These are phyloP conservation scores for Nannoperca obscura DNA, from an alignment of 2,797 vertebrate genomes.

Conservation along the genomic window DNA sequence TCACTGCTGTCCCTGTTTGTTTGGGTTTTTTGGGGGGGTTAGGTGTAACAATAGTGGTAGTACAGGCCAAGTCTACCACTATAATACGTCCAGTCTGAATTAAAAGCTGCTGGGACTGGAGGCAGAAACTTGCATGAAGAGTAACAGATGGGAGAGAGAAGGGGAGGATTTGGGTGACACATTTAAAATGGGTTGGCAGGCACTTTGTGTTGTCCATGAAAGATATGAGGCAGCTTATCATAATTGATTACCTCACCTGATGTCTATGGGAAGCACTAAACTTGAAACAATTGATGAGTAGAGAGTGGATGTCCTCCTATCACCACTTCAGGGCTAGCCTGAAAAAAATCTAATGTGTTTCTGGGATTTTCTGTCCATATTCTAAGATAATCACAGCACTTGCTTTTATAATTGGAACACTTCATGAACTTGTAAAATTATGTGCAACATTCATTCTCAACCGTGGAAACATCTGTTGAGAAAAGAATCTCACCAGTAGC, in stretches of 20 bases:
- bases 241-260: constrained; percentile 30
- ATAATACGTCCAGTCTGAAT: constrained; percentile 51
- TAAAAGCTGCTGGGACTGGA: constrained; percentile 31
- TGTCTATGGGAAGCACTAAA: background rate
- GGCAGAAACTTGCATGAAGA: background rate
- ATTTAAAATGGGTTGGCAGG: constrained; percentile 5
- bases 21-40: constrained; percentile 23
- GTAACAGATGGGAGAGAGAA: constrained; percentile 12
- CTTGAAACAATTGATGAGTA: background rate
- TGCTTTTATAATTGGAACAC: background rate
- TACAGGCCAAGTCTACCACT: constrained; percentile 53
- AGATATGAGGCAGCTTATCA: constrained; percentile 31
- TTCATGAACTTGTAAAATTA: background rate
- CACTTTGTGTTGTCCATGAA: constrained; percentile 18
- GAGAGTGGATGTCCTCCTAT: background rate
- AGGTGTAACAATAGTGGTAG: constrained; percentile 34
- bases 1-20: constrained; percentile 33
- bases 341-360: background rate
- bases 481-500: background rate
- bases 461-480: background rate
- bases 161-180: constrained; percentile 19
- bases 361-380: background rate
- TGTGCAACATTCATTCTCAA: background rate
- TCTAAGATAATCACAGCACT: background rate
- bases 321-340: background rate